Evolutionary conservation across 1,140 invertebrate genomes (phyloP).

Genomic region (Ips nitidus): DNA sequence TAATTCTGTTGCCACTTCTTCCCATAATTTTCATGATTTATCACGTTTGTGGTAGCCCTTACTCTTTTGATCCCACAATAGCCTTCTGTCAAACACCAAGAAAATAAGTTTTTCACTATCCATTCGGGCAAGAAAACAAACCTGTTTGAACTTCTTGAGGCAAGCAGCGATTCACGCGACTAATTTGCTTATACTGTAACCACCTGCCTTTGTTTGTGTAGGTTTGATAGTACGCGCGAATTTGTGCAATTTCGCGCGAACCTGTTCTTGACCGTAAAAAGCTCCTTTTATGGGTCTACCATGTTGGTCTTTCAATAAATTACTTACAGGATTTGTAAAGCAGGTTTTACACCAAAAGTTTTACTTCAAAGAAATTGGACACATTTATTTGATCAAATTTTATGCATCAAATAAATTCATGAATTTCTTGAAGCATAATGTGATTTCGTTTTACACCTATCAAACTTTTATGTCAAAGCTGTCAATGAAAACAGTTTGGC

Average conservation of each 20-base stretch:
- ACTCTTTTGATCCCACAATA: background rate
- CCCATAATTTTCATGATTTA: slow-evolving; percentile 20
- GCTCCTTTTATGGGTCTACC: no score
- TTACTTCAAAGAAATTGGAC: no score
- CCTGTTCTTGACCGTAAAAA: no score
- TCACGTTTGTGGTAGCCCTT: slow-evolving; percentile 10
- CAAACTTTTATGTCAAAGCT: no score
- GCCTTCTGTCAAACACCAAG: background rate
- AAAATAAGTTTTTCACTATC: slow-evolving; percentile 6
- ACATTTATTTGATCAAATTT: no score
- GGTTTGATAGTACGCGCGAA: slow-evolving; percentile 25
- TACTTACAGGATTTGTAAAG: no score
- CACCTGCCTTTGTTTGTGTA: slow-evolving; percentile 24
- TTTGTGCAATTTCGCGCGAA: slow-evolving; percentile 4
- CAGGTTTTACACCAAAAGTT: no score
- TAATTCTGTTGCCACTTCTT: slow-evolving; percentile 26
- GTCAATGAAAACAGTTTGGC: no score
- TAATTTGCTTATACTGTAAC: slow-evolving; percentile 22
- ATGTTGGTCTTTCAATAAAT: no score
- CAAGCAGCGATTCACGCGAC: slow-evolving; percentile 16
- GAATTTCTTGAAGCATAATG: no score
- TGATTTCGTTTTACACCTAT: no score
- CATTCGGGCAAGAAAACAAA: background rate
- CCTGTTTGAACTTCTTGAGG: slow-evolving; percentile 14
- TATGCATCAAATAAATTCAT: no score